Evolutionary conservation across 2,113 vertebrate species (phyloP), one percentile per base, ranked within the genome.

Genomic region (Camelus dromedarius): DNA sequence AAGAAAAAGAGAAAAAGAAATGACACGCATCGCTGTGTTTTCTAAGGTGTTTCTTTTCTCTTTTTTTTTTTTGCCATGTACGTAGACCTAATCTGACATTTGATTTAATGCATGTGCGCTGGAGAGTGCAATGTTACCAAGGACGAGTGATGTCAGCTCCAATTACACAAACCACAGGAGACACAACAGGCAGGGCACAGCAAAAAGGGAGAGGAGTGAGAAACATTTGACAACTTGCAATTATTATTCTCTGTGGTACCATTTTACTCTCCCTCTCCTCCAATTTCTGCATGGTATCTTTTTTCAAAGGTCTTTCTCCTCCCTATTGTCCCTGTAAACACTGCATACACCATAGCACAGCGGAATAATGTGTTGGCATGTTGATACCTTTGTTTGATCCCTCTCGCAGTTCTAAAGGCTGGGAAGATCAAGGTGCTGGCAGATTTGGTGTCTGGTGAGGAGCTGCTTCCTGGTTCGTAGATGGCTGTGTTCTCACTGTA

Each of bases 21-120:
- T 50, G 66, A 19, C 46, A 66, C 8, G 0, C 48, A 46, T 70
- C 32, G 10, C 19, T 60, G 18, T 88, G 50, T 87, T 91, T 86
- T 88, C 58, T 77, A 83, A 89, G 26, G 22, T 67, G 6, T 72
- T 77, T 91, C 69, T 94, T 79, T 70, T n/a, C 82, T 93, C 38
- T 35, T 35, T 35, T 35, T 35, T 80, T 93, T 91, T 64, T 88
- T 85, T 8, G 60, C 32, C 69, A 73, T 26, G 9, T 28, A 26
- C 30, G 5, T 69, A n/a, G 38, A 62, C 42, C 48, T 60, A 52
- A 86, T 62, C 35, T 72, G 62, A 35, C 28, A 80, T 77, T 89
- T 83, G 64, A 3, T 56, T 56, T 42, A 72, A 60, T 16, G 30
- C 13, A 28, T 22, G 1, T 89, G 24, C 35, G 9, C 24, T 26